Conservation (phyloP, 2,797 vertebrate genomes). For the Sarcophilus harrisii region DNA sequence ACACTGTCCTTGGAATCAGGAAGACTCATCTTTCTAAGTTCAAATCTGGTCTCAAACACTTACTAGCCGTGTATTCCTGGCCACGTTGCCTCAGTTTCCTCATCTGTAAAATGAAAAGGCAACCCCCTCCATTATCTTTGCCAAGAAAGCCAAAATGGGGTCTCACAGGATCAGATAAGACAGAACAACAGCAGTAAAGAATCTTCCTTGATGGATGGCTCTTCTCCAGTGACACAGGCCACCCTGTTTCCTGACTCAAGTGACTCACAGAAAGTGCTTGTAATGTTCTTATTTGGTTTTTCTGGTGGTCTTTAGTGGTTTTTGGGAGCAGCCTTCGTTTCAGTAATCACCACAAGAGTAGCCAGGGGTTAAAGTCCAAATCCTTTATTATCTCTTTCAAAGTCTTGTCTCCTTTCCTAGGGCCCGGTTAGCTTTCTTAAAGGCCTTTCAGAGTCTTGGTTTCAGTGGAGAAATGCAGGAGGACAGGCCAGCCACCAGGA, state of each 20-base stretch:
- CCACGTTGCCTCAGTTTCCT: background rate
- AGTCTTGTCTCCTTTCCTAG: too few relatives aligned
- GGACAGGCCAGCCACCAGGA: too few relatives aligned
- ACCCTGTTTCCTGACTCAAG: background rate
- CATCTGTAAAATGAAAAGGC: background rate
- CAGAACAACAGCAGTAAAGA: background rate
- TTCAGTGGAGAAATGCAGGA: too few relatives aligned
- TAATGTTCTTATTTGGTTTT: too few relatives aligned
- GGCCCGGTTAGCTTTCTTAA: too few relatives aligned
- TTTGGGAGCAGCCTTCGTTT: too few relatives aligned
- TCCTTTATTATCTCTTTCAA: too few relatives aligned
- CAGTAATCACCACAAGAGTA: too few relatives aligned
- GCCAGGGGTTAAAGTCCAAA: too few relatives aligned
- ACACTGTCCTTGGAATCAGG: background rate
- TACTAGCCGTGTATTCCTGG: background rate
- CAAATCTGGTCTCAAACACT: background rate
- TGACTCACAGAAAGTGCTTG: background rate
- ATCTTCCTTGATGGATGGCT: background rate
- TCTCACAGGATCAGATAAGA: background rate
- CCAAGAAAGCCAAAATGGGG: background rate
- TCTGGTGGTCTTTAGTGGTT: too few relatives aligned
- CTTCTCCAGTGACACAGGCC: background rate
- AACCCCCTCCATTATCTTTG: background rate
- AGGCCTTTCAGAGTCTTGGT: too few relatives aligned
- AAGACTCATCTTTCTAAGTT: background rate